These are phyloP conservation scores for Gymnoscopelus braueri DNA, from an alignment of 2,797 vertebrate genomes.

Conservation along the genomic window DNA sequence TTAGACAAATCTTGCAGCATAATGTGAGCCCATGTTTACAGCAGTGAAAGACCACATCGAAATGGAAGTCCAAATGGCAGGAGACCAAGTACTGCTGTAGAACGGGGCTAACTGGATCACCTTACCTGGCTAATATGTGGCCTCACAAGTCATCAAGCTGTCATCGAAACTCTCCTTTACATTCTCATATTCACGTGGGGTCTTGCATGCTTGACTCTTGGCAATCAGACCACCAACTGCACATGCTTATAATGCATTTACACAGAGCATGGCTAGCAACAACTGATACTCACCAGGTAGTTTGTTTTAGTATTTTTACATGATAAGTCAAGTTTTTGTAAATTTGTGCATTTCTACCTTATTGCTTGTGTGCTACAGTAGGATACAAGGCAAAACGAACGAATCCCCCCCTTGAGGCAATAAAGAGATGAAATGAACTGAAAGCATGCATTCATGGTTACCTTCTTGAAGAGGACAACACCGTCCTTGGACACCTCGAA, in stretches of 20 bases:
- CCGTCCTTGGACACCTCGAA: slow-evolving; percentile 88
- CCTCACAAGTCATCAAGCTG: slow-evolving; percentile 21
- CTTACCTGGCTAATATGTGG: slow-evolving; percentile 34
- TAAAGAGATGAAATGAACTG: neutral
- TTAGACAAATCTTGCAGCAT: neutral
- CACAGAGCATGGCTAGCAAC: too few relatives aligned
- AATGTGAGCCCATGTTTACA: slow-evolving; percentile 16
- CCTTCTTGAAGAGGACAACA: slow-evolving; percentile 97
- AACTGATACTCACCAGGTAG: too few relatives aligned
- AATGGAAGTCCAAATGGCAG: slow-evolving; percentile 14
- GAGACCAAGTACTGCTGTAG: slow-evolving; percentile 25
- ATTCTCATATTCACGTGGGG: neutral
- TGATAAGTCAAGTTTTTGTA: too few relatives aligned
- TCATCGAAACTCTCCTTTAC: slow-evolving; percentile 13
- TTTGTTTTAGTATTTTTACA: too few relatives aligned
- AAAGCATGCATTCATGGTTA: slow-evolving; percentile 52
- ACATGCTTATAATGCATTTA: too few relatives aligned
- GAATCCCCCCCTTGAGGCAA: too few relatives aligned
- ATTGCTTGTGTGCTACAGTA: too few relatives aligned
- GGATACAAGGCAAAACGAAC: too few relatives aligned
- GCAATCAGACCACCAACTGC: too few relatives aligned
- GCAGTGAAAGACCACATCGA: neutral
- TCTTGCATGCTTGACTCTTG: neutral
- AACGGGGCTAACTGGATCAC: slow-evolving; percentile 40
- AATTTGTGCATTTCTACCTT: too few relatives aligned